Evolutionary conservation across 2,888 invertebrate species (phyloP).

Genomic region (Limenitis camilla): DNA sequence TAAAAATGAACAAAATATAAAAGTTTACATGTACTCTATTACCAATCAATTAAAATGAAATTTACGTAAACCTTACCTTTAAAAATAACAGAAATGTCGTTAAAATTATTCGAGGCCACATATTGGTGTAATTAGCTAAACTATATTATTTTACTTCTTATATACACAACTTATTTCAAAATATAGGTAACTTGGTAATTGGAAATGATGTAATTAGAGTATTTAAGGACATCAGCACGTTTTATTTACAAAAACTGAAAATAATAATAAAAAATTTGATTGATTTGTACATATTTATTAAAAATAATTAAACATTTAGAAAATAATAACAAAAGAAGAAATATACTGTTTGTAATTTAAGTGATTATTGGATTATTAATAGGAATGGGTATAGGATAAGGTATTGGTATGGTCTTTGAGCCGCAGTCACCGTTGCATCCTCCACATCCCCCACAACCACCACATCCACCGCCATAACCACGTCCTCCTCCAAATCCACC

Average conservation of each 20-base stretch:
- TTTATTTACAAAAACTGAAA: slow-evolving; percentile 13
- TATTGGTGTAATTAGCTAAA: slow-evolving; percentile 41
- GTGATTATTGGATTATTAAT: slow-evolving; percentile 30
- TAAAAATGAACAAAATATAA: slow-evolving; percentile 19
- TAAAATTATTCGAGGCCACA: slow-evolving; percentile 34
- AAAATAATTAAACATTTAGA: too few relatives aligned
- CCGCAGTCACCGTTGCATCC: slow-evolving; percentile 26
- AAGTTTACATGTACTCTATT: background rate
- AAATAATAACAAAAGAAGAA: background rate
- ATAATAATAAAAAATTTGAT: too few relatives aligned
- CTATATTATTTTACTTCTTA: slow-evolving; percentile 32
- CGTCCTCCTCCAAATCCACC: slow-evolving; percentile 25
- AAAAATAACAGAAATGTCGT: slow-evolving; percentile 15
- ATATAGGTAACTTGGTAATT: slow-evolving; percentile 39
- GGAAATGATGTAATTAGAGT: slow-evolving; percentile 33
- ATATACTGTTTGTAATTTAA: slow-evolving; percentile 19
- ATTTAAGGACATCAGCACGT: slow-evolving; percentile 43
- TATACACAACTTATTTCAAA: slow-evolving; percentile 56
- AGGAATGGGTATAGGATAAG: slow-evolving; percentile 43
- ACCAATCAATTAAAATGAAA: background rate
- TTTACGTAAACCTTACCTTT: background rate
- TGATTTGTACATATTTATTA: too few relatives aligned
- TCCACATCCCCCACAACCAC: slow-evolving; percentile 26
- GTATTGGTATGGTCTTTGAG: slow-evolving; percentile 35
- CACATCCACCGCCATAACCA: background rate